These are phyloP conservation scores for Graptemys geographica DNA, from an alignment of 2,797 vertebrate species.

Conservation along the genomic window DNA sequence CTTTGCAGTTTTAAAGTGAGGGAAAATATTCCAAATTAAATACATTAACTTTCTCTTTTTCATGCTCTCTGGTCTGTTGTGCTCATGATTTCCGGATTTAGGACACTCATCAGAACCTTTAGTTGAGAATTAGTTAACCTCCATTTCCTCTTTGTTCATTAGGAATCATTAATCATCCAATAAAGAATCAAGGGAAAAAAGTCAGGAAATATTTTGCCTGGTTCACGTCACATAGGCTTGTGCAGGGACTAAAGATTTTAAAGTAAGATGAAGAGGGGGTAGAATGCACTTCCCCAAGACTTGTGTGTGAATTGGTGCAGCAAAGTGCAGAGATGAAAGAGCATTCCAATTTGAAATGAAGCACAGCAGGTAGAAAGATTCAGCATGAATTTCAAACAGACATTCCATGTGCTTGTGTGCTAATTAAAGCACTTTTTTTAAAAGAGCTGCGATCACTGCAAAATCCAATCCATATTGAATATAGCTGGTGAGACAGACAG, in stretches of 20 bases:
- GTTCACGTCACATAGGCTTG: not conserved
- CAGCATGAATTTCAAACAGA: constrained; percentile 56
- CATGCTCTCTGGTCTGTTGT: not conserved
- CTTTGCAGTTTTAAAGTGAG: constrained; percentile 13
- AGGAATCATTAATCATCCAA: not conserved
- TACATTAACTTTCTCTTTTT: not conserved
- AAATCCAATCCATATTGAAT: not conserved
- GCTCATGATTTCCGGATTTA: not conserved
- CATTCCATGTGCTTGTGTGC: not conserved
- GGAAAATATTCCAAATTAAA: not conserved
- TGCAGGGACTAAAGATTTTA: constrained; percentile 30
- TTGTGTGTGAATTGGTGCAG: not conserved
- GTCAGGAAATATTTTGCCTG: not conserved
- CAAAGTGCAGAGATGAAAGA: constrained; percentile 44
- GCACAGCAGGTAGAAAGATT: constrained; percentile 26
- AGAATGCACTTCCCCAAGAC: not conserved
- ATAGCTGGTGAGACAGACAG: not conserved
- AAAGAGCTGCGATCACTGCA: not conserved
- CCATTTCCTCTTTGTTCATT: not conserved
- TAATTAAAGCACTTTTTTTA: constrained; percentile 7
- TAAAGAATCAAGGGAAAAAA: not conserved
- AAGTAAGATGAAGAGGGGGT: constrained; percentile 3
- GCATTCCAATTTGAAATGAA: constrained; percentile 35
- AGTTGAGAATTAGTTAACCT: not conserved
- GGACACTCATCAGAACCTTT: not conserved